Conservation (phyloP, 2,113 vertebrate genomes). For the Geococcyx californianus region DNA sequence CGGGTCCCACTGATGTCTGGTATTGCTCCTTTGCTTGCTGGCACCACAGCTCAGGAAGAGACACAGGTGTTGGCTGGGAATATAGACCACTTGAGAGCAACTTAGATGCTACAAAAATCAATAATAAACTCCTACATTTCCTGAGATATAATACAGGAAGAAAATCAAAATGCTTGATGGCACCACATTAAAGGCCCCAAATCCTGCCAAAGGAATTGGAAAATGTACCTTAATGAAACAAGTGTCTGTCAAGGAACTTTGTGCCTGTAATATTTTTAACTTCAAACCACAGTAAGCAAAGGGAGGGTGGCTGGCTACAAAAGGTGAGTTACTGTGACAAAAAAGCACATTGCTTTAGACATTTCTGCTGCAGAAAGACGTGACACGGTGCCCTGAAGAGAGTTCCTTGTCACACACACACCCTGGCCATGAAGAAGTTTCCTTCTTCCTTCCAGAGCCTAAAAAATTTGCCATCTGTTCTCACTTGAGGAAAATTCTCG, state of each 20-base stretch:
- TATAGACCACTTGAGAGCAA: background rate
- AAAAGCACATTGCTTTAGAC: background rate
- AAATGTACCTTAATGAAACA: background rate
- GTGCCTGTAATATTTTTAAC: background rate
- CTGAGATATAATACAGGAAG: background rate
- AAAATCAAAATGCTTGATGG: background rate
- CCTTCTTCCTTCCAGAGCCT: background rate
- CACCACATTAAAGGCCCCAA: background rate
- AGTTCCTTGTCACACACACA: background rate
- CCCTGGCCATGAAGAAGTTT: background rate
- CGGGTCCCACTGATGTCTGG: accelerated
- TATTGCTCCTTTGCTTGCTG: accelerated
- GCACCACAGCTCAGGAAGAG: background rate
- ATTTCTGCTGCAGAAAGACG: background rate
- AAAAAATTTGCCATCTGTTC: slow-evolving; percentile 42
- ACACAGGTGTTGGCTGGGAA: background rate
- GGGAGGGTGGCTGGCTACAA: background rate
- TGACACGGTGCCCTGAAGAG: background rate
- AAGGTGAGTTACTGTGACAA: background rate
- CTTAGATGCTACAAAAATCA: background rate
- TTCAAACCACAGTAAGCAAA: background rate
- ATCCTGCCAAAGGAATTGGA: background rate
- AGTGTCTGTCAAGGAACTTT: background rate
- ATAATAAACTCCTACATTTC: background rate
- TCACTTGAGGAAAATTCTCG: background rate